Evolutionary conservation across 1,140 invertebrate species (phyloP).

Genomic region (Eumaeus atala): DNA sequence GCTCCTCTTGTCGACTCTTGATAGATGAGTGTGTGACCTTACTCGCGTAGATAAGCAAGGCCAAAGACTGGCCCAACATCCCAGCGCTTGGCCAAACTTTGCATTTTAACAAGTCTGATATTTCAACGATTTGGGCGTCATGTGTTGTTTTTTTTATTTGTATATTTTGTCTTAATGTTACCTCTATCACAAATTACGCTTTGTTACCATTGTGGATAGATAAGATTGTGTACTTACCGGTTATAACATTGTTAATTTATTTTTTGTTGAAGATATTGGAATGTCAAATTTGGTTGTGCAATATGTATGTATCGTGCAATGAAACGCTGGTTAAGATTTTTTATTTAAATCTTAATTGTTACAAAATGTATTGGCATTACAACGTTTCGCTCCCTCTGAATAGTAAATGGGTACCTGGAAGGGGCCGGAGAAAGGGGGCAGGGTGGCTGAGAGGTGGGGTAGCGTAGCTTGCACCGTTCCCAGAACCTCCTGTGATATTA

Average conservation of each 20-base stretch:
- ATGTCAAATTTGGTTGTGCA: constrained; percentile 46
- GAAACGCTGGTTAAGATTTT: constrained; percentile 40
- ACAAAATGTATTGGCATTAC: constrained; percentile 63
- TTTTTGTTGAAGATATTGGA: constrained; percentile 35
- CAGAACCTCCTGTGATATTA: constrained; percentile 72
- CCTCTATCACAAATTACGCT: constrained; percentile 60
- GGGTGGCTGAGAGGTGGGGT: constrained; percentile 20
- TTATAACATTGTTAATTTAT: constrained; percentile 50
- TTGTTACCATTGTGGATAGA: constrained; percentile 58
- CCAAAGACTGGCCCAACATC: constrained; percentile 37
- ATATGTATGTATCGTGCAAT: constrained; percentile 49
- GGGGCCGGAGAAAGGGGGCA: constrained; percentile 29
- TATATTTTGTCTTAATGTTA: constrained; percentile 56
- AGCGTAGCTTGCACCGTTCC: constrained; percentile 49
- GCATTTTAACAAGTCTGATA: constrained; percentile 59
- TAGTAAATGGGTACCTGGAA: constrained; percentile 60
- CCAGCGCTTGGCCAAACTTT: constrained; percentile 43
- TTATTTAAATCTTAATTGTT: constrained; percentile 67
- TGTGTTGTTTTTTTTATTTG: constrained; percentile 40
- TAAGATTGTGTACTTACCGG: constrained; percentile 31
- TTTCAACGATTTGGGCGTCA: constrained; percentile 39
- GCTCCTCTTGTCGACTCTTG: constrained; percentile 28
- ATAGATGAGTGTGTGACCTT: constrained; percentile 39
- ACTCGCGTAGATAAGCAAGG: constrained; percentile 37
- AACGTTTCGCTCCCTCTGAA: constrained; percentile 60